Conservation (phyloP, 2,888 invertebrate genomes). For the Pheosia tremula region DNA sequence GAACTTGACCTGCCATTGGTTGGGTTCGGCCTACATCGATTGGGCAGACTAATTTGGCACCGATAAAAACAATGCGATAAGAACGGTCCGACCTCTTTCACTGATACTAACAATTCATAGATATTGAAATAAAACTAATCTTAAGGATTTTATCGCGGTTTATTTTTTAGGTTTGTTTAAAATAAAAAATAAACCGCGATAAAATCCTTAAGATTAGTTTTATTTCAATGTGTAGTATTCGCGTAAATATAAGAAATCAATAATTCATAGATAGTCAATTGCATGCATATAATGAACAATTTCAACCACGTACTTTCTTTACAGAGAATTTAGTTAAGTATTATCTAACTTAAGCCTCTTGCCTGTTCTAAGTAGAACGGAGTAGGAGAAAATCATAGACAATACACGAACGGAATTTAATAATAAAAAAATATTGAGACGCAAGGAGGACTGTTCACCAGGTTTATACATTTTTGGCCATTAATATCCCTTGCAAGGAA, state of each 20-base stretch:
- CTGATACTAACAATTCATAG: slow-evolving; percentile 2
- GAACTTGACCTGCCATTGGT: slow-evolving; percentile 62
- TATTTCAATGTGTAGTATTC: too few species aligned
- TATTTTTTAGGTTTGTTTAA: too few species aligned
- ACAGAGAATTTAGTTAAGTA: not conserved
- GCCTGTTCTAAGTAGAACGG: not conserved
- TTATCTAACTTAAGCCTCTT: not conserved
- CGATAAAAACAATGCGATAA: slow-evolving; percentile 43
- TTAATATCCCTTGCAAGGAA: slow-evolving; percentile 38
- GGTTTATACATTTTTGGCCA: slow-evolving; percentile 27
- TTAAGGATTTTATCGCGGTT: too few species aligned
- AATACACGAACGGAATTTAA: not conserved
- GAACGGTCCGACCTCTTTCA: slow-evolving; percentile 36
- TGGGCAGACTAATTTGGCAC: slow-evolving; percentile 43
- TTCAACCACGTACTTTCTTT: not conserved
- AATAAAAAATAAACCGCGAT: too few species aligned
- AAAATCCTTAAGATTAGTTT: too few species aligned
- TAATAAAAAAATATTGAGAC: not conserved
- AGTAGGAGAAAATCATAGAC: not conserved
- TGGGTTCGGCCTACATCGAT: slow-evolving; percentile 41
- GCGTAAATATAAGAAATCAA: too few species aligned
- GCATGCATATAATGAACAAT: not conserved
- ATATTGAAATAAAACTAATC: too few species aligned
- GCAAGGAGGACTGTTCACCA: not conserved
- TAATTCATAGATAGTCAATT: not conserved